Percentiles rank a stretch among this genome's conserved stretches.
Evolutionary conservation across 2,888 invertebrate genomes (phyloP).

Genomic region (Conus canariensis): DNA sequence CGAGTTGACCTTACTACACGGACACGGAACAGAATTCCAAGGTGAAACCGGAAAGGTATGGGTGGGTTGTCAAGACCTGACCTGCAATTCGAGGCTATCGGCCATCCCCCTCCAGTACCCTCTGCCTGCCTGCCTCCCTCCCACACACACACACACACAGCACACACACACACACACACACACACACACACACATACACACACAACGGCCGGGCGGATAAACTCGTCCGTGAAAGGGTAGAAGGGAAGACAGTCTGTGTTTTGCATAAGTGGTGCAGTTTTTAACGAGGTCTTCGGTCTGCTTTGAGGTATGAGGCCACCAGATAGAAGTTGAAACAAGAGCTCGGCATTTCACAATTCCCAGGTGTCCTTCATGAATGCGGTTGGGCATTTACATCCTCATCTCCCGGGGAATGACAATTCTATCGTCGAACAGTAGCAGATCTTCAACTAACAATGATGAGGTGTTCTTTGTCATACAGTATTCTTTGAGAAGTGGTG

Average conservation of each 20-base stretch:
- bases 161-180: too few relatives aligned
- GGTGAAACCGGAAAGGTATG: too few relatives aligned
- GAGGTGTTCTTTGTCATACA: slow-evolving; percentile 14
- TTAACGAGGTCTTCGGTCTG: not conserved
- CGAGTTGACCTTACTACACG: too few relatives aligned
- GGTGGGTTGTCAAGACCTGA: too few relatives aligned
- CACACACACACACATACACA: too few relatives aligned
- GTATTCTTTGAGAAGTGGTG: slow-evolving; percentile 1
- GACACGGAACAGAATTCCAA: too few relatives aligned
- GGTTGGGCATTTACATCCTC: not conserved
- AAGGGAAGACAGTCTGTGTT: not conserved
- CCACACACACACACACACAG: too few relatives aligned
- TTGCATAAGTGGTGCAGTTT: not conserved
- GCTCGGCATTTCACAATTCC: slow-evolving; percentile 14
- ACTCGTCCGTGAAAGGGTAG: too few relatives aligned
- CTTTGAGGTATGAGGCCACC: slow-evolving; percentile 10
- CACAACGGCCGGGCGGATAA: too few relatives aligned
- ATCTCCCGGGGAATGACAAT: slow-evolving; percentile 23
- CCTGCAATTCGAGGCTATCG: too few relatives aligned
- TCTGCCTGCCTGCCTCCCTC: too few relatives aligned
- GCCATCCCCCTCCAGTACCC: too few relatives aligned
- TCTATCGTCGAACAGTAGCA: slow-evolving; percentile 31
- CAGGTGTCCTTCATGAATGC: not conserved
- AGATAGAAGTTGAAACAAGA: not conserved
- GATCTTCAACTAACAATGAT: not conserved